Conservation (phyloP, 2,888 invertebrate genomes). For the Callyntrura guangdongensis region DNA sequence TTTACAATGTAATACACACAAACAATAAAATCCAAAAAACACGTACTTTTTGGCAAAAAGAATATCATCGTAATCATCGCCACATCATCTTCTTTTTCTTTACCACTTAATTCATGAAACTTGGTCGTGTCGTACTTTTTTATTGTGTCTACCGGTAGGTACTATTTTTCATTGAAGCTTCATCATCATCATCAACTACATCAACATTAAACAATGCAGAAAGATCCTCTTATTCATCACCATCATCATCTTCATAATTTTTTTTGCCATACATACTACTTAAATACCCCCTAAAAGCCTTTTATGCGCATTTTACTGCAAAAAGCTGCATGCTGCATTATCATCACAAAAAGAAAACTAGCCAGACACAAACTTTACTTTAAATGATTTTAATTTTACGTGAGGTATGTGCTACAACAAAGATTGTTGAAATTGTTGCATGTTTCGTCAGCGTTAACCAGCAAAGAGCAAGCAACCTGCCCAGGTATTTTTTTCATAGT, state of each 20-base stretch:
- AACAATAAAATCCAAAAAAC: slow-evolving; percentile 15
- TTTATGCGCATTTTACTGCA: slow-evolving; percentile 22
- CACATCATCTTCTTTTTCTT: slow-evolving; percentile 2
- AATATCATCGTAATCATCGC: neutral
- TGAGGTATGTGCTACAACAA: neutral
- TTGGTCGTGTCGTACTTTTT: slow-evolving; percentile 23
- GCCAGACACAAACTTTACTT: neutral
- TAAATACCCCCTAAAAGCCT: slow-evolving; percentile 19
- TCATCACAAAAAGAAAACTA: neutral
- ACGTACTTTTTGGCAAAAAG: slow-evolving; percentile 27
- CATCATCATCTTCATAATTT: slow-evolving; percentile 14
- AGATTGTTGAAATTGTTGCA: slow-evolving; percentile 2
- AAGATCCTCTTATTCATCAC: slow-evolving; percentile 9
- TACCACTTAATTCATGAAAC: neutral
- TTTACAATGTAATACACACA: slow-evolving; percentile 18
- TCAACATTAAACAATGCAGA: neutral
- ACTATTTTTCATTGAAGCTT: neutral
- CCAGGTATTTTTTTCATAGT: neutral
- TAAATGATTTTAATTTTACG: neutral
- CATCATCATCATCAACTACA: neutral
- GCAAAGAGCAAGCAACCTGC: neutral
- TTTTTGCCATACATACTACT: slow-evolving; percentile 25
- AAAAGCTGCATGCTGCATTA: neutral
- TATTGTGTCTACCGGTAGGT: too few relatives aligned
- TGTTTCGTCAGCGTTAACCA: slow-evolving; percentile 5